Percentiles rank a stretch among this genome's conserved stretches.
phyloP scores from a whole-genome alignment of 2,797 vertebrate genomes.

The Sternarchorhynchus goeldii region DNA sequence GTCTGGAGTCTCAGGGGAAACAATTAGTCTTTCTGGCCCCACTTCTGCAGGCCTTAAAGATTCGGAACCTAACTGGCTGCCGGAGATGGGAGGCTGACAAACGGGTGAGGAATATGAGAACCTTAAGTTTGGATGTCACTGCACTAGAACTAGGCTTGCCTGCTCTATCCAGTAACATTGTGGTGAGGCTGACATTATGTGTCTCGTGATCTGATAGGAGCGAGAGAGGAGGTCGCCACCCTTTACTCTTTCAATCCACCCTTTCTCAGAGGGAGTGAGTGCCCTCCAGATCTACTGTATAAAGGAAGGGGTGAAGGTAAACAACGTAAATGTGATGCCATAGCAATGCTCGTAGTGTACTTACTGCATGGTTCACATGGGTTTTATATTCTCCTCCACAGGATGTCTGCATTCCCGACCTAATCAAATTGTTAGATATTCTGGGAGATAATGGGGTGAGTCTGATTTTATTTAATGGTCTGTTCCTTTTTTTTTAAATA shows the following conservation, averaged over 20 bases:
- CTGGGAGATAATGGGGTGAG: slow-evolving; percentile 97
- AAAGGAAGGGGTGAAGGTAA: slow-evolving; percentile 98
- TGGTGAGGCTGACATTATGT: not conserved
- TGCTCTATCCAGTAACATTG: slow-evolving; percentile 3
- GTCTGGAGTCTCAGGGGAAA: slow-evolving; percentile 72
- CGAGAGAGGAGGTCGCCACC: slow-evolving; percentile 94
- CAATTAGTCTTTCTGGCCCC: slow-evolving; percentile 73
- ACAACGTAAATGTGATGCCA: not conserved
- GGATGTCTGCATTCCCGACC: slow-evolving; percentile 98
- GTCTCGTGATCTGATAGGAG: slow-evolving; percentile 76
- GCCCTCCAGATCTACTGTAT: slow-evolving; percentile 99
- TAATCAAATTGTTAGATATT: slow-evolving; percentile 97
- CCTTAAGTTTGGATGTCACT: no score
- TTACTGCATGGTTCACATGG: no score
- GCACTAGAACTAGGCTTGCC: not conserved
- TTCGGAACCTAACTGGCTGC: slow-evolving; percentile 37
- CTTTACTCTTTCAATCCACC: slow-evolving; percentile 96
- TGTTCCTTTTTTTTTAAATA: slow-evolving; percentile 2
- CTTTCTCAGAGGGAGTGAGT: slow-evolving; percentile 96
- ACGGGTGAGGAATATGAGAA: slow-evolving; percentile 27
- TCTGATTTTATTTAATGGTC: slow-evolving; percentile 48
- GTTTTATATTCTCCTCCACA: slow-evolving; percentile 59
- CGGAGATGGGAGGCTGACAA: slow-evolving; percentile 31
- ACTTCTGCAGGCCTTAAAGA: slow-evolving; percentile 33
- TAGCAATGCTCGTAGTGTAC: not conserved